Conservation (phyloP, 2,888 invertebrate species). For the Caenorhabditis macrosperma region DNA sequence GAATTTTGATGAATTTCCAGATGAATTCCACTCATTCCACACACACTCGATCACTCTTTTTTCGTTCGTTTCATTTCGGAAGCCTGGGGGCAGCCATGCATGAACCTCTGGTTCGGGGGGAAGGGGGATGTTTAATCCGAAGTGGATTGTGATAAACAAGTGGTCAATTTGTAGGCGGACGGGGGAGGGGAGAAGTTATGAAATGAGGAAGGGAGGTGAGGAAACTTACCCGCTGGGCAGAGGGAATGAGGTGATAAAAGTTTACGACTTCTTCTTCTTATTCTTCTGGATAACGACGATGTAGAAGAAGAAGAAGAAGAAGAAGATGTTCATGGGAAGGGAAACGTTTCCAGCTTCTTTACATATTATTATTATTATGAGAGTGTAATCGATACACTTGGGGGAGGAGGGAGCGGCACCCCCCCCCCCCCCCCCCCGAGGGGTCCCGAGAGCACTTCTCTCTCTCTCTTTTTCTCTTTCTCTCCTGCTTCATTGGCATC, state of each 20-base stretch:
- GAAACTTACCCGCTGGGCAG: not conserved
- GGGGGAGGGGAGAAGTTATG: slow-evolving; percentile 5
- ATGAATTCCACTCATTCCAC: too few species aligned
- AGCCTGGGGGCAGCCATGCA: not conserved
- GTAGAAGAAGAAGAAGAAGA: not conserved
- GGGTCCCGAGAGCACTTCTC: not conserved
- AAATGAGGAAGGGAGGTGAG: not conserved
- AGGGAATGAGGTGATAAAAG: slow-evolving; percentile 51
- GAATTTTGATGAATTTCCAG: too few species aligned
- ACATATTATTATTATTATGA: not conserved
- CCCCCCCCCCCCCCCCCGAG: too few species aligned
- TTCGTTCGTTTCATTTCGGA: too few species aligned
- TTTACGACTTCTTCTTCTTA: slow-evolving; percentile 51
- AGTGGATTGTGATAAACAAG: slow-evolving; percentile 3
- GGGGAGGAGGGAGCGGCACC: too few species aligned
- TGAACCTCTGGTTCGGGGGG: too few species aligned
- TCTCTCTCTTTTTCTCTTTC: not conserved
- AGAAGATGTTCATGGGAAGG: not conserved
- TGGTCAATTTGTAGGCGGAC: not conserved
- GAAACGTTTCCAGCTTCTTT: not conserved
- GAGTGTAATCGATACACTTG: slow-evolving; percentile 6
- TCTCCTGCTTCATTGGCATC: not conserved
- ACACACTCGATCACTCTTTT: too few species aligned
- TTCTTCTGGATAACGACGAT: not conserved
- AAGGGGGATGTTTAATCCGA: too few species aligned